Evolutionary conservation across 2,113 vertebrate genomes (phyloP).

Genomic region (Delphinapterus leucas): DNA sequence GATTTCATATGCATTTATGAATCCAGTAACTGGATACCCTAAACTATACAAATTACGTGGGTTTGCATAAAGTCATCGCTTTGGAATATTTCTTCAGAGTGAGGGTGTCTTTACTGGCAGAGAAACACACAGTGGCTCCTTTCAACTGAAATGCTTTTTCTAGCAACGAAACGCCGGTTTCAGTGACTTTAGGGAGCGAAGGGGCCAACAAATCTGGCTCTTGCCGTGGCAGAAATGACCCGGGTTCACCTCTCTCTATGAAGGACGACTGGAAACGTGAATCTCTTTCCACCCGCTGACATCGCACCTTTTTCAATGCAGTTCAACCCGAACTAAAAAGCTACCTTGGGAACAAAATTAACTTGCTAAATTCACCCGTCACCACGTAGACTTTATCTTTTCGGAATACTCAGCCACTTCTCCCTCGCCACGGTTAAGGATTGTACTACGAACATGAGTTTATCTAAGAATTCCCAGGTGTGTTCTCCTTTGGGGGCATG

Average conservation of each 20-base stretch:
- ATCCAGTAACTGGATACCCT: not conserved
- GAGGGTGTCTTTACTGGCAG: rapidly evolving
- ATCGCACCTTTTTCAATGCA: not conserved
- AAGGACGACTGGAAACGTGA: rapidly evolving
- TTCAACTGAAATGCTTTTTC: not conserved
- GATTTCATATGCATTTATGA: not conserved
- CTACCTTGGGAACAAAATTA: not conserved
- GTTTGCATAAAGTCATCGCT: rapidly evolving
- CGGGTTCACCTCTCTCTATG: not conserved
- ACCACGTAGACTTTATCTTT: not conserved
- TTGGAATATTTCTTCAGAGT: not conserved
- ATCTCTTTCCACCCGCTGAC: not conserved
- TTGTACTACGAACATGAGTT: rapidly evolving
- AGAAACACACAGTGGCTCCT: not conserved
- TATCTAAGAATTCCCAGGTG: not conserved
- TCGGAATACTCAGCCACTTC: not conserved
- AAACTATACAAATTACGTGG: not conserved
- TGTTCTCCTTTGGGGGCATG: rapidly evolving
- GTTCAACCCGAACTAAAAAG: not conserved
- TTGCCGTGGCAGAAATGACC: not conserved
- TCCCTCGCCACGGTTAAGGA: not conserved
- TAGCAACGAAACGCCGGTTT: not conserved
- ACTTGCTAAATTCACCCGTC: not conserved
- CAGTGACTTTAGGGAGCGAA: not conserved
- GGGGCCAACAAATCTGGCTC: rapidly evolving